These are phyloP conservation scores for Clinocottus analis DNA, from an alignment of 2,113 vertebrate genomes.

Conservation along the genomic window DNA sequence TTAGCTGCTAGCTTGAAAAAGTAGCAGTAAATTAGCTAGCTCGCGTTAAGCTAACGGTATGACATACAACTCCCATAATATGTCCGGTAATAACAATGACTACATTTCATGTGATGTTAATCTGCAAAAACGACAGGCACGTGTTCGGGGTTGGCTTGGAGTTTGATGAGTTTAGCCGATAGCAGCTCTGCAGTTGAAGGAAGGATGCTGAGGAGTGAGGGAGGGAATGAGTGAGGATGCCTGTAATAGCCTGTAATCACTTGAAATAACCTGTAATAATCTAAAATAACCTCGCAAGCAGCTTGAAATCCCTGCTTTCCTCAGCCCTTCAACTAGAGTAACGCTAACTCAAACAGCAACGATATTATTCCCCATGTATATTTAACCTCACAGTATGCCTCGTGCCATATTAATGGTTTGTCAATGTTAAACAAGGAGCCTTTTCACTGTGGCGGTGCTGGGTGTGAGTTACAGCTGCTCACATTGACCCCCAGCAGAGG, in stretches of 20 bases:
- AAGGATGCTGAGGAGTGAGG: slow-evolving; percentile 47
- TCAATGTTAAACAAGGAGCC: not conserved
- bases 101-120: slow-evolving; percentile 17
- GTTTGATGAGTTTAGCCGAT: slow-evolving; percentile 32
- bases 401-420: not conserved
- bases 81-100: not conserved
- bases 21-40: not conserved
- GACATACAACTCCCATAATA: not conserved
- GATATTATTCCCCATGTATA: not conserved
- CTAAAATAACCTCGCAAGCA: slow-evolving; percentile 27
- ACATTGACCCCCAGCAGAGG: slow-evolving; percentile 57
- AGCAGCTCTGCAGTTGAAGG: slow-evolving; percentile 28
- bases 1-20: slow-evolving; percentile 43
- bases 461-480: slow-evolving; percentile 11
- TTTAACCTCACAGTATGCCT: not conserved
- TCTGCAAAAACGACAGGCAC: not conserved
- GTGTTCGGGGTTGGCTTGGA: not conserved
- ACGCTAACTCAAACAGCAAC: not conserved
- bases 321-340: not conserved
- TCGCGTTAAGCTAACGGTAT: not conserved
- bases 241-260: slow-evolving; percentile 33
- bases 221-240: not conserved
- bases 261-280: slow-evolving; percentile 14
- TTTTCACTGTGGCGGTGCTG: not conserved
- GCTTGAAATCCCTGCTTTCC: not conserved